phyloP scores from a whole-genome alignment of 2,888 invertebrate genomes.

The Dynastes hyllus region DNA sequence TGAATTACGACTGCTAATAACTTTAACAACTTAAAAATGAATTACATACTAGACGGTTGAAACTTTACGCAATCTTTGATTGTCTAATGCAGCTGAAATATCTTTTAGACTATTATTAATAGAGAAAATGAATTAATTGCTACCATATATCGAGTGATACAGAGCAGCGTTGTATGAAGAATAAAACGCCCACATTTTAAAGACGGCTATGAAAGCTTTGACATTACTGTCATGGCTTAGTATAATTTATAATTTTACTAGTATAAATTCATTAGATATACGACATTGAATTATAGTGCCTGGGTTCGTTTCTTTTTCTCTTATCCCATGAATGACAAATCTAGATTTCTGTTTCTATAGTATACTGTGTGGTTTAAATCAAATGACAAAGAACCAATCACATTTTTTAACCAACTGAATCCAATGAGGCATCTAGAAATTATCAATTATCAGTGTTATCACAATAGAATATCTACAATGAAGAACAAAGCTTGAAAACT shows the following conservation, averaged over 20 bases:
- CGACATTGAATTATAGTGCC: constrained; percentile 20
- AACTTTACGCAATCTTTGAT: constrained; percentile 39
- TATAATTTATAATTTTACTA: constrained; percentile 28
- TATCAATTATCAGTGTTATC: too few species aligned
- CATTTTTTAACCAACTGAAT: too few species aligned
- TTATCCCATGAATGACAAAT: not conserved
- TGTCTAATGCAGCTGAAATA: constrained; percentile 26
- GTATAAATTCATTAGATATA: constrained; percentile 18
- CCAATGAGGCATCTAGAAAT: too few species aligned
- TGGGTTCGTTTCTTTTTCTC: constrained; percentile 1
- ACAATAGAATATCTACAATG: too few species aligned
- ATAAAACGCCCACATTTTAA: constrained; percentile 55
- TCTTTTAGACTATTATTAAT: constrained; percentile 50
- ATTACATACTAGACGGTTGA: constrained; percentile 14
- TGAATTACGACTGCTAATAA: constrained; percentile 24
- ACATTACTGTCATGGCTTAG: constrained; percentile 53
- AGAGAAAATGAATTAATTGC: constrained; percentile 56
- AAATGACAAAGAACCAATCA: too few species aligned
- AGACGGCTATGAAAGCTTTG: constrained; percentile 54
- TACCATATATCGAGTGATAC: constrained; percentile 48
- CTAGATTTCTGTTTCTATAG: not conserved
- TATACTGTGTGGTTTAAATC: constrained; percentile 6
- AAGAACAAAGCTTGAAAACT: too few species aligned
- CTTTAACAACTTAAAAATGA: constrained; percentile 31
- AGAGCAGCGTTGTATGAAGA: constrained; percentile 51